Evolutionary conservation across 2,797 vertebrate genomes (phyloP), one percentile per base, ranked within the genome.

Genomic region (Manis javanica): DNA sequence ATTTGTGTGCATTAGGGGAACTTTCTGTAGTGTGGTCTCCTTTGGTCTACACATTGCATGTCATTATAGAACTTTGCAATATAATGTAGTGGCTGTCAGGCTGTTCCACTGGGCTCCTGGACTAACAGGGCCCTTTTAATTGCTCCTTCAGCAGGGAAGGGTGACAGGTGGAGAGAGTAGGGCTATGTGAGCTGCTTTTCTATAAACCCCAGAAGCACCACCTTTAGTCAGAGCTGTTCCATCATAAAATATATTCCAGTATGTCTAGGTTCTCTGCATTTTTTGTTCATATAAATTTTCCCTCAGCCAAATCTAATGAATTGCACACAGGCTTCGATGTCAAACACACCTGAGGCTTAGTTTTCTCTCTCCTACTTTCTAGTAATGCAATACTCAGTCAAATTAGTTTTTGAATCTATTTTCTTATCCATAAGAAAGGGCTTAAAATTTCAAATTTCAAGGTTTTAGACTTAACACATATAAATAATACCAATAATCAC

Each of bases 211-310:
- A 89, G 55, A 89, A 78, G 23, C 18, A 85, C 5, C 15, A 72
- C 7, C 12, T 63, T 89, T 24, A 86, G 57, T 21, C 5, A 15
- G 64, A 53, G 18, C 2, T 68, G 2, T 59, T 78, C 49, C 2
- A 68, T 85, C 23, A 46, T 75, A 88, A 57, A 42, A 81, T 53
- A 21, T n/a, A 87, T 74, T 53, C 23, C 29, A 82, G 71, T 63
- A 13, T 51, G 46, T 37, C 79, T 83, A 24, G 12, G 21, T 51
- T 53, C 21, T 66, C 68, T 46, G 81, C 49, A 83, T 46, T 16
- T 82, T 92, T 96, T 83, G 12, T 59, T 92, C 9, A 31, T 68
- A 95, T n/a, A 72, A 66, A 89, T 1, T 74, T 88, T 86, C n/a
- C 1, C 68, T 55, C 42, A 16, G 11, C 4, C 31, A 83, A 63